Conservation (phyloP, 2,113 vertebrate species). For the Oncorhynchus clarkii region DNA sequence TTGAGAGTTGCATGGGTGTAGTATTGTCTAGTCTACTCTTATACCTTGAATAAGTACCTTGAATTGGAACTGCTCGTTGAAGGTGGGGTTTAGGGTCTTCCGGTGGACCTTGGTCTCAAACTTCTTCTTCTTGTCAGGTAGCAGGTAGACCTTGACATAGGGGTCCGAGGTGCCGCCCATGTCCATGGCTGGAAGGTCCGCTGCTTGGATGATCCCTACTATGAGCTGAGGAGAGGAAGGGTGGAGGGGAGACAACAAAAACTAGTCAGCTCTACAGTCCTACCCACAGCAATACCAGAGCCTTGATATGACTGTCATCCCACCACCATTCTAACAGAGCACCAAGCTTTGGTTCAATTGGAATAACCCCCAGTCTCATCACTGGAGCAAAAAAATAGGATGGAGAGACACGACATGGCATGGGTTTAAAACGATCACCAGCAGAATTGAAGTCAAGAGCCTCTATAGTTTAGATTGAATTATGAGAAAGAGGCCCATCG, state of each 20-base stretch:
- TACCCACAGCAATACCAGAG: background rate
- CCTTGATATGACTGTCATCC: constrained; percentile 10
- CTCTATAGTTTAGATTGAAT: too few species aligned
- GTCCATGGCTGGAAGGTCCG: constrained; percentile 87
- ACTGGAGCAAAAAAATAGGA: too few species aligned
- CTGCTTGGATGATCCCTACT: constrained; percentile 85
- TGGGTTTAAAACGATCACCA: too few species aligned
- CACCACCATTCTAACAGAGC: constrained; percentile 31
- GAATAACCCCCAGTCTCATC: too few species aligned
- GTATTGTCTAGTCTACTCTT: too few species aligned
- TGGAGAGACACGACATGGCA: too few species aligned
- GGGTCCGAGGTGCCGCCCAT: constrained; percentile 90
- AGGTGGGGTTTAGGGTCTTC: constrained; percentile 88
- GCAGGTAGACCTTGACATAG: constrained; percentile 87
- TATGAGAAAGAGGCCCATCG: background rate
- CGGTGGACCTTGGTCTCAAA: constrained; percentile 91
- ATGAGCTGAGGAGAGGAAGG: constrained; percentile 62
- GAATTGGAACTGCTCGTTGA: constrained; percentile 88
- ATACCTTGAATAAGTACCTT: constrained; percentile 71
- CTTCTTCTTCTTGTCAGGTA: constrained; percentile 91
- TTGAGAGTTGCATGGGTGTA: too few species aligned
- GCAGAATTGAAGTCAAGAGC: too few species aligned
- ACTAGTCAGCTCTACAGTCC: constrained; percentile 1
- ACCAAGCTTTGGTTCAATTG: background rate
- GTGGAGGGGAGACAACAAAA: constrained; percentile 10